Evolutionary conservation across 35 echinoderm and acorn worm species (phyloP), one percentile per base, ranked within the genome.

Genomic region (Patiria miniata): DNA sequence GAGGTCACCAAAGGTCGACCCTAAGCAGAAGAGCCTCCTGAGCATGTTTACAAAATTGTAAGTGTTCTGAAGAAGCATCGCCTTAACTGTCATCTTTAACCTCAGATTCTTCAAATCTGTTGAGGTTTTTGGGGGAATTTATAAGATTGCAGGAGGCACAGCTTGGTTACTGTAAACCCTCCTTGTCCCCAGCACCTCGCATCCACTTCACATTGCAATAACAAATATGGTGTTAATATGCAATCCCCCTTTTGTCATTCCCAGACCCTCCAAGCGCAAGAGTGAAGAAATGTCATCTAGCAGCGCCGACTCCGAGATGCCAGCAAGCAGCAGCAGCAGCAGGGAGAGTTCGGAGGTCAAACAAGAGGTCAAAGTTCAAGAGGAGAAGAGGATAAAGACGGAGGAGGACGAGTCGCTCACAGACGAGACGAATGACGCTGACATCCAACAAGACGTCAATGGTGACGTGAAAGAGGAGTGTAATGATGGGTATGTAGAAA

Each of bases 41-140:
- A 91, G 89, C 53, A 99, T 99, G 96, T 99, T 99, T 93, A 23
- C 96, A 19, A 99, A 94, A 81, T 77, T 92, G 96, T 99, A 81
- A 94, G 95, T 87, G 51, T 32, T 68, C 7, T 29, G 15, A 34
- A 86, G 12, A 18, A 51, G 14, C 52, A 3, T 29, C 22, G 7
- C 22, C 21, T 10, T 8, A 54, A 52, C 2, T 2, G 30, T 4
- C 19, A 26, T 2, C 52, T 83, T 54, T 39, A 16, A 40, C 36
- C n/a, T 9, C 73, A 81, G 37, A 39, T 42, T 40, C 39, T 8
- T 58, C 54, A 58, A 58, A 58, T 14, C 12, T 58, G 22, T 14
- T 58, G 12, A 12, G 22, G 54, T 58, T 58, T 58, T n/a, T n/a
- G n/a, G n/a, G n/a, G n/a, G n/a, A n/a, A n/a, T n/a, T n/a, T n/a